A percentile compares a stretch with the other conserved stretches of the same genome.
Conservation (phyloP, 2,888 invertebrate species). For the Dryocosmus kuriphilus region DNA sequence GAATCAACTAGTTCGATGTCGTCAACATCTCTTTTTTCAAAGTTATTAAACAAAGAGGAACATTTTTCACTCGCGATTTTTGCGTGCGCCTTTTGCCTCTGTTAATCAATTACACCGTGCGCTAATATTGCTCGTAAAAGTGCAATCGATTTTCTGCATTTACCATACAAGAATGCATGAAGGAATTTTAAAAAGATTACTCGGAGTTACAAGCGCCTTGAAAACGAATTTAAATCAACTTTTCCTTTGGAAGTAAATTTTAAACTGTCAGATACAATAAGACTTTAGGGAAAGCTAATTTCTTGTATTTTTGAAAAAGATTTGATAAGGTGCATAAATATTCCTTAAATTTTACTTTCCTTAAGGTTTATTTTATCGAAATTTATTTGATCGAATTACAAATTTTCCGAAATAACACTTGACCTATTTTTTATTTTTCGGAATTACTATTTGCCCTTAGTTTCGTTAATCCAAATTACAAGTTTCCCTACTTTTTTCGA, state of each 20-base stretch:
- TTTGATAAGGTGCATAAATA: no score
- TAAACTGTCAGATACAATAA: background rate
- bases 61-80: constrained; percentile 47
- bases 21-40: constrained; percentile 50
- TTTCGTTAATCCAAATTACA: no score
- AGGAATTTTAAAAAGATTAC: background rate
- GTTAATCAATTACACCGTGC: constrained; percentile 43
- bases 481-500: no score
- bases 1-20: constrained; percentile 54
- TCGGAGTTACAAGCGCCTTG: background rate
- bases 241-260: background rate
- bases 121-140: background rate
- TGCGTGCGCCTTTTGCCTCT: constrained; percentile 75
- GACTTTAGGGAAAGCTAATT: background rate
- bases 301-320: no score
- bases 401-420: no score
- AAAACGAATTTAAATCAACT: background rate
- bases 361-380: no score
- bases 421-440: no score
- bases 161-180: background rate
- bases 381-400: no score
- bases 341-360: no score
- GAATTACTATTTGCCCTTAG: no score
- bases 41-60: constrained; percentile 41
- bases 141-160: background rate